A percentile compares a stretch with the other conserved stretches of the same genome.
Evolutionary conservation across 2,113 vertebrate species (phyloP).

Genomic region (Tupaia chinensis): DNA sequence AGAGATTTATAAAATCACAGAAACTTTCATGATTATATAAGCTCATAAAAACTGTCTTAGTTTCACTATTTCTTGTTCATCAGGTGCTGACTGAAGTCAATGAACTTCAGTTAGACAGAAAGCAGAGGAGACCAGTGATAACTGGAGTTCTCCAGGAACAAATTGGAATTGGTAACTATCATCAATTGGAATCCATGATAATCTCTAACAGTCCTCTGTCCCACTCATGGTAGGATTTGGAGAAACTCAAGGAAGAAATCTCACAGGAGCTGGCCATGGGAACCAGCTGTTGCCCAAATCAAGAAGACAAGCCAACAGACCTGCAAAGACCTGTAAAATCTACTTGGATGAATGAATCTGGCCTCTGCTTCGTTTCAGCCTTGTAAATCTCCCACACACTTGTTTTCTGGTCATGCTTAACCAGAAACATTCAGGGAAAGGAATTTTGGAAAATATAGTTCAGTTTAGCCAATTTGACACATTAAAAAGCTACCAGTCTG

Average conservation of each 20-base stretch:
- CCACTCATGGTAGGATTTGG: not conserved
- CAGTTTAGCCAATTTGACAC: not conserved
- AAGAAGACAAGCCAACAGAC: not conserved
- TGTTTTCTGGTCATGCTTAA: not conserved
- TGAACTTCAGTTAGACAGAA: not conserved
- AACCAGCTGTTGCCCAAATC: not conserved
- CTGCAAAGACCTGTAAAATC: not conserved
- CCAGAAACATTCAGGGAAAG: not conserved
- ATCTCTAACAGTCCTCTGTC: not conserved
- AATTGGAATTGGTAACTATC: not conserved
- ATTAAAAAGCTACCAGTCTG: not conserved
- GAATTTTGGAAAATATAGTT: not conserved
- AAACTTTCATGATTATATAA: not conserved
- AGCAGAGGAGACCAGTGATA: not conserved
- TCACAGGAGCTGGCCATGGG: not conserved
- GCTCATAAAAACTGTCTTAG: not conserved
- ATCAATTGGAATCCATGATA: not conserved
- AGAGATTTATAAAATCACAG: not conserved
- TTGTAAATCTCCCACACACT: not conserved
- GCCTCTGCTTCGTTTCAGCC: not conserved
- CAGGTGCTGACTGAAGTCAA: not conserved
- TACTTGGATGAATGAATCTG: too few species aligned
- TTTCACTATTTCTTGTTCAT: not conserved
- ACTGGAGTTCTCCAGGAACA: not conserved
- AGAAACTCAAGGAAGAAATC: not conserved